Conservation (phyloP, 2,113 vertebrate species). For the Planiliza haematocheilus region DNA sequence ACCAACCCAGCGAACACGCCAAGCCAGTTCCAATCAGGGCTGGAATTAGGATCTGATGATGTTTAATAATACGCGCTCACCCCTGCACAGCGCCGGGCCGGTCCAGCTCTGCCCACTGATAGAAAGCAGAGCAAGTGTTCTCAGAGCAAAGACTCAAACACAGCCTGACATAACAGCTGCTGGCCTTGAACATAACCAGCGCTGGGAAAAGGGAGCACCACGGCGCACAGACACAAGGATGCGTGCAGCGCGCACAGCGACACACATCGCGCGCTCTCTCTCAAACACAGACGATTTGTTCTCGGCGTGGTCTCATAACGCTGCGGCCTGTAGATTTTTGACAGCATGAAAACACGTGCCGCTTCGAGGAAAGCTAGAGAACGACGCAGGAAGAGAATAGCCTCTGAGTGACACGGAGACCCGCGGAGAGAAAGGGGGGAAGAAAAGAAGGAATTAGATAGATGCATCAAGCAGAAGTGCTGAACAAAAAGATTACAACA, state of each 20-base stretch:
- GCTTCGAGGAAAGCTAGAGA: constrained; percentile 9
- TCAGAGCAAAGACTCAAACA: constrained; percentile 68
- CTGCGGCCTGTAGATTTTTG: constrained; percentile 16
- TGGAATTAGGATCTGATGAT: constrained; percentile 62
- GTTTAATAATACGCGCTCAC: constrained; percentile 70
- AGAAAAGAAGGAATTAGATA: not conserved
- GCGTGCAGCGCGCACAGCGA: constrained; percentile 4
- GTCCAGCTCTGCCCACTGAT: constrained; percentile 61
- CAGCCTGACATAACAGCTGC: constrained; percentile 73
- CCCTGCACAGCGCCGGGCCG: constrained; percentile 35
- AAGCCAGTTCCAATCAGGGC: constrained; percentile 63
- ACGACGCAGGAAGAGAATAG: not conserved
- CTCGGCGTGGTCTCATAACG: constrained; percentile 18
- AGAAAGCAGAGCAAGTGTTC: constrained; percentile 76
- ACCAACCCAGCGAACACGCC: constrained; percentile 48
- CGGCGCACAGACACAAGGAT: constrained; percentile 29
- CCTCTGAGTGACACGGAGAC: constrained; percentile 17
- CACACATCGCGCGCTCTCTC: constrained; percentile 14
- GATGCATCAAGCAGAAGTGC: not conserved
- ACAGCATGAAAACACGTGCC: constrained; percentile 1
- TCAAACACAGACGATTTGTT: constrained; percentile 34
- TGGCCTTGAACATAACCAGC: constrained; percentile 69
- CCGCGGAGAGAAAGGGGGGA: constrained; percentile 8
- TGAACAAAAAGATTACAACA: not conserved
- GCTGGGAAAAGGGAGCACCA: constrained; percentile 49